phyloP scores from a whole-genome alignment of 2,888 invertebrate genomes.

The Oscheius sp. region DNA sequence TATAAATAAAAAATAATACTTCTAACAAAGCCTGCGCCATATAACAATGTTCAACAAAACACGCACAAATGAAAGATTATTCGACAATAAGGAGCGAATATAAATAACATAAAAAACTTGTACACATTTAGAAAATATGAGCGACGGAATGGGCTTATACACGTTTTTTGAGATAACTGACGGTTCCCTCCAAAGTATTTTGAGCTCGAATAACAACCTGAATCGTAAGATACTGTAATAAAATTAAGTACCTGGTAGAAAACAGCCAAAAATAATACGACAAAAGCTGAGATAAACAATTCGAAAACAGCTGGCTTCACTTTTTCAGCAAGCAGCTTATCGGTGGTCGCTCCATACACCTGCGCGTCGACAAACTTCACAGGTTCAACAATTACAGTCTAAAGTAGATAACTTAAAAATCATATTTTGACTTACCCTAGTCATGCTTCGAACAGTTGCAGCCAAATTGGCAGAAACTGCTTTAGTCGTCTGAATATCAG shows the following conservation, averaged over 20 bases:
- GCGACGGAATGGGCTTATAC: constrained; percentile 15
- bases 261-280: constrained; percentile 85
- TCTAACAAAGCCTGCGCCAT: too few species aligned
- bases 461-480: constrained; percentile 49
- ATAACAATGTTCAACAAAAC: too few species aligned
- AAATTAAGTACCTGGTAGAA: constrained; percentile 75
- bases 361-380: constrained; percentile 49
- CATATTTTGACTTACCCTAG: background rate
- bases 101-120: too few species aligned
- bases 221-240: background rate
- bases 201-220: constrained; percentile 44
- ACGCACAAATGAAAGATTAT: too few species aligned
- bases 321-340: constrained; percentile 50
- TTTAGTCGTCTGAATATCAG: constrained; percentile 50
- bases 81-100: too few species aligned
- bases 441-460: constrained; percentile 41
- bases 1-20: too few species aligned
- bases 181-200: constrained; percentile 44
- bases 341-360: constrained; percentile 44
- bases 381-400: constrained; percentile 24
- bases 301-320: constrained; percentile 95
- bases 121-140: too few species aligned
- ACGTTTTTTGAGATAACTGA: constrained; percentile 43
- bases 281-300: constrained; percentile 88
- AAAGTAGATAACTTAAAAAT: background rate